These are phyloP conservation scores for Drosophila busckii DNA, from an alignment of 1,140 invertebrate species.

Conservation along the genomic window DNA sequence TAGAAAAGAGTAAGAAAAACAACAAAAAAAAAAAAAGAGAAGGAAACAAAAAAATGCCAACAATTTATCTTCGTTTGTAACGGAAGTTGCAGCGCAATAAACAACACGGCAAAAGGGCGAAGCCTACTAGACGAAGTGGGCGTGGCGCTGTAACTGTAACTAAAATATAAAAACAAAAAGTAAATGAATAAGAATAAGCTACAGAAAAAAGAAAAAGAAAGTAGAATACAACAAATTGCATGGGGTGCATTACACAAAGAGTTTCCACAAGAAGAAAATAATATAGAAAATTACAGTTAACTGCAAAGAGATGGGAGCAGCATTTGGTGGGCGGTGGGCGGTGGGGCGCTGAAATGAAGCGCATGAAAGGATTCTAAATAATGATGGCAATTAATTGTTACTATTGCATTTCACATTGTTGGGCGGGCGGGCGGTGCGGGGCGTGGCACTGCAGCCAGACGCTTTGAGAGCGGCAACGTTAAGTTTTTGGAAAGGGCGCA, in stretches of 20 bases:
- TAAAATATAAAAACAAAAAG: too few relatives aligned
- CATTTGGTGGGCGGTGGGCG: not conserved
- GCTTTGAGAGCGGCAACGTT: conserved; percentile 1
- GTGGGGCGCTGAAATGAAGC: conserved; percentile 43
- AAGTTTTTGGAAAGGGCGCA: too few relatives aligned
- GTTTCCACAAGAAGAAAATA: conserved; percentile 44
- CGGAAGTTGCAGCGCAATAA: conserved; percentile 70
- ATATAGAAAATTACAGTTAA: conserved; percentile 48
- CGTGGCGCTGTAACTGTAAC: too few relatives aligned
- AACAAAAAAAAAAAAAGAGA: conserved; percentile 5
- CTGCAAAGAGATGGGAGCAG: not conserved
- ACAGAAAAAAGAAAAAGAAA: too few relatives aligned
- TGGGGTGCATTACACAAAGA: conserved; percentile 43
- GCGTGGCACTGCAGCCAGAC: conserved; percentile 9
- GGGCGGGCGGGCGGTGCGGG: conserved; percentile 10
- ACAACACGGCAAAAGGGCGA: conserved; percentile 46
- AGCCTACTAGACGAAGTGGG: conserved; percentile 2
- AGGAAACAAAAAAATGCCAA: conserved; percentile 30
- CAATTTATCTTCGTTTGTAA: conserved; percentile 70
- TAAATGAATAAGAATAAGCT: not conserved
- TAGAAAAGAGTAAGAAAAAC: too few relatives aligned
- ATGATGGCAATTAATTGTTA: conserved; percentile 58
- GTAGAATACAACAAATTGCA: too few relatives aligned
- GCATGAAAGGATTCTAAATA: conserved; percentile 61
- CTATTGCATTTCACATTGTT: conserved; percentile 15